Percentiles rank a stretch among this genome's conserved stretches.
Evolutionary conservation across 2,797 vertebrate genomes (phyloP).

Genomic region (Chrosomus eos): DNA sequence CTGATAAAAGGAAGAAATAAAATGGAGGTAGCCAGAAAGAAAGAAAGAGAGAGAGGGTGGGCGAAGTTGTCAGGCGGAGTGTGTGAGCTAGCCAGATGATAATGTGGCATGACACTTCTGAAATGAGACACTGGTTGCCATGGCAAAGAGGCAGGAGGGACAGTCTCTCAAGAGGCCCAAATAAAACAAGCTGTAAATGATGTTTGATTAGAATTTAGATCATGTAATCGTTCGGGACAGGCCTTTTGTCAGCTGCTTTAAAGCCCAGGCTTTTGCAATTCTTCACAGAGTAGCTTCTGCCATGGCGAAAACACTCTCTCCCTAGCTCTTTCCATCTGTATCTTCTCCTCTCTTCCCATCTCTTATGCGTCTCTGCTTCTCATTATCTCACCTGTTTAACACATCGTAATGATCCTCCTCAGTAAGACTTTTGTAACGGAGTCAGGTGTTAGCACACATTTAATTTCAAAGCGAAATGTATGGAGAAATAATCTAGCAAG

Average conservation of each 20-base stretch:
- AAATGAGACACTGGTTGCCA: constrained; percentile 99
- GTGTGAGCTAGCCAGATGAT: constrained; percentile 93
- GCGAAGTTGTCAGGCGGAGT: constrained; percentile 93
- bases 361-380: constrained; percentile 21
- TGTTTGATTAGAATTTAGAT: constrained; percentile 99
- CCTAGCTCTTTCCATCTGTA: constrained; percentile 21
- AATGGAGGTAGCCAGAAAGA: constrained; percentile 34
- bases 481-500: background rate
- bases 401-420: constrained; percentile 18
- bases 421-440: background rate
- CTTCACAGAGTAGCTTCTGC: constrained; percentile 60
- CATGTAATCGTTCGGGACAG: constrained; percentile 90
- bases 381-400: constrained; percentile 51
- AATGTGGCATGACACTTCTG: constrained; percentile 99
- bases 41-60: constrained; percentile 70
- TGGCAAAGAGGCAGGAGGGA: constrained; percentile 92
- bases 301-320: constrained; percentile 47
- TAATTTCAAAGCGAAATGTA: constrained; percentile 8
- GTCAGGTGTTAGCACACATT: background rate
- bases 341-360: constrained; percentile 6
- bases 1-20: constrained; percentile 44
- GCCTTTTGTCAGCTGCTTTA: constrained; percentile 75
- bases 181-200: constrained; percentile 99
- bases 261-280: constrained; percentile 63
- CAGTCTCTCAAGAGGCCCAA: constrained; percentile 93